Conservation (phyloP, 2,888 invertebrate genomes). For the Catocala nupta region DNA sequence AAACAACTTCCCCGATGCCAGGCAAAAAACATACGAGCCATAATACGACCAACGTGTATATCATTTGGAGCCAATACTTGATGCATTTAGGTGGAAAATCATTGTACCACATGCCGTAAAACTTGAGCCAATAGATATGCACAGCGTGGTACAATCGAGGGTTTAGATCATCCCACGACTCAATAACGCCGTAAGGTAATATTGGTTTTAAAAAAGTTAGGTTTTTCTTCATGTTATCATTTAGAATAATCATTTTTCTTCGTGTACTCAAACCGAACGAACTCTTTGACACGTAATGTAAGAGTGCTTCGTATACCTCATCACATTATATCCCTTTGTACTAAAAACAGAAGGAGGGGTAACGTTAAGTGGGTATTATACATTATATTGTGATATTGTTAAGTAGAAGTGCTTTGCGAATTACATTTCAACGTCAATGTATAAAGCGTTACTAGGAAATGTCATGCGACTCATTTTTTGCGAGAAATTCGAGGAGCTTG, state of each 20-base stretch:
- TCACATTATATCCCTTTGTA: conserved; percentile 63
- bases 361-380: conserved; percentile 71
- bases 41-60: conserved; percentile 72
- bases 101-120: conserved; percentile 84
- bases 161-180: conserved; percentile 77
- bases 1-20: conserved; percentile 89
- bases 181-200: conserved; percentile 76
- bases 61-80: conserved; percentile 73
- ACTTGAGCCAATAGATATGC: conserved; percentile 84
- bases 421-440: conserved; percentile 14
- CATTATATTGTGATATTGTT: conserved; percentile 70
- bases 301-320: conserved; percentile 68
- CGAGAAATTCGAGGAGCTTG: conserved; percentile 9
- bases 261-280: conserved; percentile 47
- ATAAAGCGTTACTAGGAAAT: neutral
- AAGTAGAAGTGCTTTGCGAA: conserved; percentile 62
- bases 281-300: conserved; percentile 63
- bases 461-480: conserved; percentile 3
- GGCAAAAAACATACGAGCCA: conserved; percentile 83
- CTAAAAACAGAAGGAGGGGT: conserved; percentile 61
- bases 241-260: conserved; percentile 63
- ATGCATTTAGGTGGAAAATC: conserved; percentile 62
- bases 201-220: conserved; percentile 60
- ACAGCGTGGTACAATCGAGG: conserved; percentile 79
- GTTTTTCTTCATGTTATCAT: conserved; percentile 63